Conservation (phyloP, 2,797 vertebrate genomes). For the Siniperca scherzeri region DNA sequence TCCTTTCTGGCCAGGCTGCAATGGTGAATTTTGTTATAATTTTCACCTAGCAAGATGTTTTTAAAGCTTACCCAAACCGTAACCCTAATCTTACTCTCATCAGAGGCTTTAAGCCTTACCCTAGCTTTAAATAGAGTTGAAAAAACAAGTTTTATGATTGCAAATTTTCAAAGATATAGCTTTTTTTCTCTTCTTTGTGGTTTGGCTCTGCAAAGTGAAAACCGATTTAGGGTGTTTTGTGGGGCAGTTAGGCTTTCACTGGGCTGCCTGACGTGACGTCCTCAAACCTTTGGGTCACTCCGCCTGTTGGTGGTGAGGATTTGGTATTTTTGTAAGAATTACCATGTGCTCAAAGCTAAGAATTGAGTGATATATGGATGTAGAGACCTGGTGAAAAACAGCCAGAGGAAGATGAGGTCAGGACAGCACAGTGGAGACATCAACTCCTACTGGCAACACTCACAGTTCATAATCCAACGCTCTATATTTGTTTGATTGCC, state of each 20-base stretch:
- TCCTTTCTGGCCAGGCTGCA: slow-evolving; percentile 55
- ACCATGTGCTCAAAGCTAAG: slow-evolving; percentile 49
- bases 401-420: slow-evolving; percentile 40
- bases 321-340: slow-evolving; percentile 70
- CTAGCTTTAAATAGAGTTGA: slow-evolving; percentile 65
- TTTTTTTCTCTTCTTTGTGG: slow-evolving; percentile 40
- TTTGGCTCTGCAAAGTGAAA: slow-evolving; percentile 62
- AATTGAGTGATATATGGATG: slow-evolving; percentile 61
- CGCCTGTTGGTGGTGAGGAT: slow-evolving; percentile 44
- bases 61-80: slow-evolving; percentile 70
- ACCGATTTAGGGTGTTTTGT: slow-evolving; percentile 65
- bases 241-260: slow-evolving; percentile 51
- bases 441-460: slow-evolving; percentile 31
- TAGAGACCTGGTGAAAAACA: slow-evolving; percentile 42
- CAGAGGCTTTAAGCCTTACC: slow-evolving; percentile 58
- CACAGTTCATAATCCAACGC: slow-evolving; percentile 45
- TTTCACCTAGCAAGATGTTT: slow-evolving; percentile 73
- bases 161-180: slow-evolving; percentile 59
- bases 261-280: slow-evolving; percentile 37
- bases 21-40: slow-evolving; percentile 68
- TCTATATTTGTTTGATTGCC: slow-evolving; percentile 75
- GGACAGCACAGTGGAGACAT: slow-evolving; percentile 42
- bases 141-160: slow-evolving; percentile 70
- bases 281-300: slow-evolving; percentile 54
- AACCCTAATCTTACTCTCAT: slow-evolving; percentile 73